Base-by-base conservation (phyloP, 2,113 vertebrate species). In the Illadopsis cleaveri region DNA sequence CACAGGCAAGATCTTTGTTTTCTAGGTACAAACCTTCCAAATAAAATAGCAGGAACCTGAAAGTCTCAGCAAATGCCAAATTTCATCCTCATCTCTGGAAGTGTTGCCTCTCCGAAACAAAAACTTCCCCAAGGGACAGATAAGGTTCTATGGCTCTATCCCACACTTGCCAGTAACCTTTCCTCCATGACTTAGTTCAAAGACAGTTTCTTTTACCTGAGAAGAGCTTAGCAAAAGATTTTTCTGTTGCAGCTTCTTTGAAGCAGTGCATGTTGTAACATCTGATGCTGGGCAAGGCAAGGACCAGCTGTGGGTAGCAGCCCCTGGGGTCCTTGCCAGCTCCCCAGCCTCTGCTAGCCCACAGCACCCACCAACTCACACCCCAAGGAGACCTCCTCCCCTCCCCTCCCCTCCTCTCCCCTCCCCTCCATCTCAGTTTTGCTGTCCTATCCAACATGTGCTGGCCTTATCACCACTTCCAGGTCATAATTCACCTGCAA, bases 261-360 rank as follows among this genome's bases (percentile, higher is more conserved):
- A 65, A 89, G 27, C 25, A 58, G 53, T 0, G 0, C 37, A 22
- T 37, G 21, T 66, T 1, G 1, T 24, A 66, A 35, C 20, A 21
- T 17, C 15, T 50, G 51, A 37, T 68, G 37, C 31, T 3, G 1
- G 24, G 13, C 31, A 54, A 77, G 48, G 44, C 70, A 60, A 19
- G 38, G 35, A 73, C 20, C 28, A 56, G 53, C 69, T 1, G 2
- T 4, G 1, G 14, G 50, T 50, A 79, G 45, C 66, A 86, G 6
- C 13, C 20, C 6, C 3, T 38, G 16, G 13, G 10, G 19, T 79
- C 12, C 24, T 16, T 38, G 23, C 35, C 8, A 7, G 50, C 50
- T 50, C 33, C 42, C 21, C 2, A 2, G 47, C 25, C 42, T 44
- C 64, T 51, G 42, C 30, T 37, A 51, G 18, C 47, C 28, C 42